phyloP scores from a whole-genome alignment of 2,797 vertebrate species.

The Malacoctenus gilli region DNA sequence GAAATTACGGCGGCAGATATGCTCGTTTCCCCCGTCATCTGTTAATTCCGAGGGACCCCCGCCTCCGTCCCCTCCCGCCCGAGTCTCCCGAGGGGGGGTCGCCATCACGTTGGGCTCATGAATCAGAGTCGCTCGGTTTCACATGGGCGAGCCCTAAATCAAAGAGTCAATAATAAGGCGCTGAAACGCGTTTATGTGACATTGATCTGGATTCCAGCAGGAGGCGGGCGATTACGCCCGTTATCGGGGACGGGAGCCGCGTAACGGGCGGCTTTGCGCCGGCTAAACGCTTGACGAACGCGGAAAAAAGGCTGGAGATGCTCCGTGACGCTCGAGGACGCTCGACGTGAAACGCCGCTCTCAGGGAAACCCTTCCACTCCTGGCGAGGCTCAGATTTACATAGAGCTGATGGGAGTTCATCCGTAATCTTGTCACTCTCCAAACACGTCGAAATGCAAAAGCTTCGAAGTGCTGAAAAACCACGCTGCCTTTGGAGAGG shows the following conservation, averaged over 20 bases:
- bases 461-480: conserved; percentile 18
- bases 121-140: conserved; percentile 3
- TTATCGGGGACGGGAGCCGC: conserved; percentile 5
- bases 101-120: conserved; percentile 8
- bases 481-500: neutral
- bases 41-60: conserved; percentile 20
- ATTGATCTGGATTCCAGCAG: conserved; percentile 41
- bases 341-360: conserved; percentile 1
- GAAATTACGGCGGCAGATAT: conserved; percentile 1
- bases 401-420: conserved; percentile 21
- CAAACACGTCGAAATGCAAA: conserved; percentile 27
- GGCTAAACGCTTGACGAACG: conserved; percentile 8
- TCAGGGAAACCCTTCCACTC: conserved; percentile 11
- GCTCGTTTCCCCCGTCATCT: neutral
- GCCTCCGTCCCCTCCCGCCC: conserved; percentile 1
- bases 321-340: conserved; percentile 15
- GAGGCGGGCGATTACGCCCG: conserved; percentile 16
- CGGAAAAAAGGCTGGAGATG: neutral
- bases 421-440: conserved; percentile 6
- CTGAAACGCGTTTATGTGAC: conserved; percentile 23
- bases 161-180: conserved; percentile 34
- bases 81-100: conserved; percentile 2
- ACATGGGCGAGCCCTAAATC: conserved; percentile 30
- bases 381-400: no score
- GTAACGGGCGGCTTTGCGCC: conserved; percentile 2